Evolutionary conservation across 2,113 vertebrate genomes (phyloP).

Genomic region (Macroglossus sobrinus): DNA sequence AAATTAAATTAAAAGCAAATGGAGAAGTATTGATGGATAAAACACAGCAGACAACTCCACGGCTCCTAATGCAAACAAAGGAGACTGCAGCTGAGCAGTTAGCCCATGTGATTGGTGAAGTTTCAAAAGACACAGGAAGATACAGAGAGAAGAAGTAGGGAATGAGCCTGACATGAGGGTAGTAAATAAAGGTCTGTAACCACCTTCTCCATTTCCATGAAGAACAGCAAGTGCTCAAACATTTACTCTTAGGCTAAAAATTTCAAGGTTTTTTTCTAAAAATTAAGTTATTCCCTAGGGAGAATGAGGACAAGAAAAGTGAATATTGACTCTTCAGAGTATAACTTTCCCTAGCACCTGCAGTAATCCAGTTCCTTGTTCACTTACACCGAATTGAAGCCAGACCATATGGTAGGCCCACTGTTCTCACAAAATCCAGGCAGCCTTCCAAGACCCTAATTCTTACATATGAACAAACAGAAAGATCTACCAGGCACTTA

Average conservation of each 20-base stretch:
- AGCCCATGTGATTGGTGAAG: too few relatives aligned
- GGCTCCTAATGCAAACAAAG: not conserved
- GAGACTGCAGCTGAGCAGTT: too few relatives aligned
- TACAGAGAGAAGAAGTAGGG: rapidly evolving
- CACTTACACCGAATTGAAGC: not conserved
- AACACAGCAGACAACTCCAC: not conserved
- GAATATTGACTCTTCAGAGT: not conserved
- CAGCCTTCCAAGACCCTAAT: not conserved
- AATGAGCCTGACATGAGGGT: not conserved
- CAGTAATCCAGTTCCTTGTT: not conserved
- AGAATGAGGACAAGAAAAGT: not conserved
- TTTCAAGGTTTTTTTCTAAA: not conserved
- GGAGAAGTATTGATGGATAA: not conserved
- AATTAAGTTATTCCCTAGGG: not conserved
- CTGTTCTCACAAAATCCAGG: not conserved
- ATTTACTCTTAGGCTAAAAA: not conserved
- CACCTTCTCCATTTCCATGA: not conserved
- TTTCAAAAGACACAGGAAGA: not conserved
- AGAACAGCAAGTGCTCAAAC: not conserved
- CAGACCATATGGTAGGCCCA: not conserved
- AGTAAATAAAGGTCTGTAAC: not conserved
- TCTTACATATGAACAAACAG: not conserved
- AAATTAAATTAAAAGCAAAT: constrained; percentile 22
- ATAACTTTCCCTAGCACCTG: not conserved
- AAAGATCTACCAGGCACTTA: not conserved